A percentile compares a stretch with the other conserved stretches of the same genome.
phyloP scores from a whole-genome alignment of 2,797 vertebrate species.

The Pseudomugil tenellus region DNA sequence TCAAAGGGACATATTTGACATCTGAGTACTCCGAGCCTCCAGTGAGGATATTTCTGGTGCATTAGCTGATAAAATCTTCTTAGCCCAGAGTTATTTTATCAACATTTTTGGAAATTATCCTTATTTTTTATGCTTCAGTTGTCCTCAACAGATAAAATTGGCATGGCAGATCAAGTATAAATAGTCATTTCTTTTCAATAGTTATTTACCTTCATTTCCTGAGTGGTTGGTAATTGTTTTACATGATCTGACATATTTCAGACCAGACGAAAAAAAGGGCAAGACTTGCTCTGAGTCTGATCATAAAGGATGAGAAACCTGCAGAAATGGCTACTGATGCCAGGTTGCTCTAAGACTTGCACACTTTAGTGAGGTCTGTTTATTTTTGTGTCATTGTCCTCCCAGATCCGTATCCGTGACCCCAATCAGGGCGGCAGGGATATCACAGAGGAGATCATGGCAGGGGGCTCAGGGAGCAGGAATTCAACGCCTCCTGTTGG shows the following conservation, averaged over 20 bases:
- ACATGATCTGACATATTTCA: background rate
- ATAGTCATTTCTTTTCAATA: background rate
- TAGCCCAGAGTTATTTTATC: background rate
- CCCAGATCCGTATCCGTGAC: constrained; percentile 97
- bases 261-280: background rate
- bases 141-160: background rate
- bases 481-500: constrained; percentile 84
- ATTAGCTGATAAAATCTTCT: background rate
- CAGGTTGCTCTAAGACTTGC: constrained; percentile 18
- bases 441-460: constrained; percentile 99
- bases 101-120: background rate
- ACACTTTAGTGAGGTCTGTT: constrained; percentile 72
- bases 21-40: background rate
- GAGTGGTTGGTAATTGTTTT: background rate
- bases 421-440: constrained; percentile 98
- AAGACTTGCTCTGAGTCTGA: background rate
- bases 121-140: background rate
- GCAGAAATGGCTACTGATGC: background rate
- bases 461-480: constrained; percentile 85
- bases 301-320: background rate
- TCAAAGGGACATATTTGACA: background rate
- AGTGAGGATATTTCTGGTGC: background rate
- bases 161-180: background rate
- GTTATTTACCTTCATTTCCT: background rate
- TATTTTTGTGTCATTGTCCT: constrained; percentile 70